A percentile compares a stretch with the other conserved stretches of the same genome.
Conservation (phyloP, 2,113 vertebrate genomes). For the Equus przewalskii region DNA sequence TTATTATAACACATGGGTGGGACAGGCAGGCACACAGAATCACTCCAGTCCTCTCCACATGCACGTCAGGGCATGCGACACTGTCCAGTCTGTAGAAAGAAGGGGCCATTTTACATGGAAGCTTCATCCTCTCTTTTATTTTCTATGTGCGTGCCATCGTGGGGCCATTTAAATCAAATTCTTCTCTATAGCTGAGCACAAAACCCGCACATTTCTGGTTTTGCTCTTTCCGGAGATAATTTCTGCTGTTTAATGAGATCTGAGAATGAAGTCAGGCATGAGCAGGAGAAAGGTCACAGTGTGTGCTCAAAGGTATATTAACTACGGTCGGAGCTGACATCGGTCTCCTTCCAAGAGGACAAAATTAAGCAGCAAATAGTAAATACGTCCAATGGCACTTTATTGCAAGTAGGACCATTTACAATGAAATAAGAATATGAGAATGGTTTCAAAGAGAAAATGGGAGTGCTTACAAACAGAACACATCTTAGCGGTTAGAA, state of each 20-base stretch:
- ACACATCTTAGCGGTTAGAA: constrained; percentile 83
- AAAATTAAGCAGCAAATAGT: constrained; percentile 91
- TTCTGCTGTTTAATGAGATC: constrained; percentile 91
- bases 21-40: not conserved
- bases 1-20: not conserved
- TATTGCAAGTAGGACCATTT: constrained; percentile 90
- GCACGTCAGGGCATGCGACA: not conserved
- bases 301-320: constrained; percentile 90
- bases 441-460: constrained; percentile 88
- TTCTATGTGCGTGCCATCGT: constrained; percentile 69
- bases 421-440: constrained; percentile 89
- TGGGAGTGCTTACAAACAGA: constrained; percentile 87
- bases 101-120: not conserved
- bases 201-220: constrained; percentile 88
- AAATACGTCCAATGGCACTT: constrained; percentile 88
- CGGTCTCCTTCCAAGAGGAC: constrained; percentile 87
- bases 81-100: not conserved
- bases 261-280: constrained; percentile 92
- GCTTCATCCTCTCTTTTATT: constrained; percentile 60
- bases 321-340: constrained; percentile 86
- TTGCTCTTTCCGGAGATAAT: constrained; percentile 90
- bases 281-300: constrained; percentile 91
- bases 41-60: not conserved
- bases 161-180: constrained; percentile 87
- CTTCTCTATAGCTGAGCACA: constrained; percentile 84